Evolutionary conservation across 2,113 vertebrate genomes (phyloP).

Genomic region (Anser cygnoides): DNA sequence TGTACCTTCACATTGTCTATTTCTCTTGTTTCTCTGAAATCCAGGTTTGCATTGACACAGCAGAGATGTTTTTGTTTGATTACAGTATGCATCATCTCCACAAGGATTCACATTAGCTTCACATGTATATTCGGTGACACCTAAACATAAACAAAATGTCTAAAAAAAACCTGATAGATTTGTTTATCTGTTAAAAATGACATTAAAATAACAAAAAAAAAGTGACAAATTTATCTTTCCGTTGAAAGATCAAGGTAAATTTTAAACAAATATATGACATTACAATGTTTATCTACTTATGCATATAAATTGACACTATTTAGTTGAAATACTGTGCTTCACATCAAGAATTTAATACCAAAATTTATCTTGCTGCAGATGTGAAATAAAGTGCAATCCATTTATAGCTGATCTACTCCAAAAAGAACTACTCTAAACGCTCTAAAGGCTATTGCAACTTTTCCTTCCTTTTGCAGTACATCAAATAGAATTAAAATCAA

Average conservation of each 20-base stretch:
- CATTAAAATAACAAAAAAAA: background rate
- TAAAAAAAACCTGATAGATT: background rate
- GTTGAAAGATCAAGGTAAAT: background rate
- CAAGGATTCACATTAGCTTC: constrained; percentile 90
- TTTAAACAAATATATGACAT: background rate
- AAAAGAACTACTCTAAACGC: background rate
- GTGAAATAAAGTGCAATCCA: background rate
- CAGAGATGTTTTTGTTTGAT: constrained; percentile 88
- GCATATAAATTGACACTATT: background rate
- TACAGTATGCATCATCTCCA: constrained; percentile 93
- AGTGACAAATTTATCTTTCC: background rate
- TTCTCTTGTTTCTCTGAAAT: constrained; percentile 90
- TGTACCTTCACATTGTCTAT: constrained; percentile 92
- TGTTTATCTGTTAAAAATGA: background rate
- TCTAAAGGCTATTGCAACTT: background rate
- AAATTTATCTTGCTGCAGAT: background rate
- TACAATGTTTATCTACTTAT: background rate
- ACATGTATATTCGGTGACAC: constrained; percentile 85
- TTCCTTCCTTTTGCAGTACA: background rate
- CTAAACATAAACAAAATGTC: constrained; percentile 71
- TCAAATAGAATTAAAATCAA: background rate
- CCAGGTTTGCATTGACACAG: constrained; percentile 93
- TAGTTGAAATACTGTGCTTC: background rate
- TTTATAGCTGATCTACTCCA: background rate
- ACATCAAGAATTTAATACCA: background rate